Percentiles rank a stretch among this genome's conserved stretches.
These are phyloP conservation scores for Fistularia tabacaria DNA, from an alignment of 2,797 vertebrate genomes.

Conservation along the genomic window DNA sequence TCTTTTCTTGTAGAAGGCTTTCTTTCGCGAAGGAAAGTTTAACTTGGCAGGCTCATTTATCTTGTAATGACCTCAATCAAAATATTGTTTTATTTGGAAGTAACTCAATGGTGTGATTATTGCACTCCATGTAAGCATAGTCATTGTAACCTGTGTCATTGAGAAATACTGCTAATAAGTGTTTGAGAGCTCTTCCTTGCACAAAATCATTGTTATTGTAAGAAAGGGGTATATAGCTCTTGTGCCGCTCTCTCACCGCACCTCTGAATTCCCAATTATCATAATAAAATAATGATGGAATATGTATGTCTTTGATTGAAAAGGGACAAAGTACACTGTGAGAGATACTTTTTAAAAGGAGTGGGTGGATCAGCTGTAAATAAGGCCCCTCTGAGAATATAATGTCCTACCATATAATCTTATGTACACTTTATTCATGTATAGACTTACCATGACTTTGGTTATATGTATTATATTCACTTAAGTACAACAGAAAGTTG, in stretches of 20 bases:
- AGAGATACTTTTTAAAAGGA: constrained; percentile 42
- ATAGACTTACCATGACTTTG: constrained; percentile 6
- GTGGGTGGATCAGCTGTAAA: constrained; percentile 37
- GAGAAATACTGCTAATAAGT: constrained; percentile 33
- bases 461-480: constrained; percentile 33
- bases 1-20: too few relatives aligned
- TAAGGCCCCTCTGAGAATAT: constrained; percentile 24
- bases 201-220: constrained; percentile 23
- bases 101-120: too few relatives aligned
- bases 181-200: constrained; percentile 15
- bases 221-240: not conserved
- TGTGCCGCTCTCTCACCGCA: constrained; percentile 7
- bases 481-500: constrained; percentile 34
- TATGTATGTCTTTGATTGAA: constrained; percentile 29
- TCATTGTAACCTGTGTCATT: constrained; percentile 15
- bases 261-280: constrained; percentile 16
- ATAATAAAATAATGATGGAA: constrained; percentile 10
- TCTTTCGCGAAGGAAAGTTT: too few relatives aligned
- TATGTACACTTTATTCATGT: constrained; percentile 22
- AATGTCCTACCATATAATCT: constrained; percentile 40
- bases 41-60: too few relatives aligned
- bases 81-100: too few relatives aligned
- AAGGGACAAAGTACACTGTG: constrained; percentile 60
- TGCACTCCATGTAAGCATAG: too few relatives aligned
- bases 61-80: too few relatives aligned